Conservation (phyloP, 2,797 vertebrate genomes). For the Sarcophilus harrisii region DNA sequence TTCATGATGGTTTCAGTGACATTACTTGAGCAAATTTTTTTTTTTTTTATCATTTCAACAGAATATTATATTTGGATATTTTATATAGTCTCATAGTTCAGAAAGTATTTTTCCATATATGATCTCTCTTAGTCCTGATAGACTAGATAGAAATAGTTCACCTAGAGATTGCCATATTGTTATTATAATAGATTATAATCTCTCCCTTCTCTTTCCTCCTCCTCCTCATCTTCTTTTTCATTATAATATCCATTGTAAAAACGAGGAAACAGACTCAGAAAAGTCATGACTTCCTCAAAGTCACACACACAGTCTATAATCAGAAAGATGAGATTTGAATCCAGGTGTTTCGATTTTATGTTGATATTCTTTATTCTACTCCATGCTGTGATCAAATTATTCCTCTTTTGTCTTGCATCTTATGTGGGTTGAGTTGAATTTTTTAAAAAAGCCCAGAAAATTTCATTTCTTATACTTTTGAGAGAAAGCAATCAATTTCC, state of each 20-base stretch:
- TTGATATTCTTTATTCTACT: not conserved
- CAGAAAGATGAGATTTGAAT: not conserved
- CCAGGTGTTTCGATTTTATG: not conserved
- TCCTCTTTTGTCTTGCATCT: not conserved
- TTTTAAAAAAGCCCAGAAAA: not conserved
- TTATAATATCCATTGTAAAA: not conserved
- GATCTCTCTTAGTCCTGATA: not conserved
- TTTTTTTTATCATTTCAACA: not conserved
- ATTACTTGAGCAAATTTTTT: not conserved
- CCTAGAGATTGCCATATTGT: not conserved
- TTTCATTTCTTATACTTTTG: not conserved
- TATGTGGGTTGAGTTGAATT: not conserved
- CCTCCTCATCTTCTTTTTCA: not conserved
- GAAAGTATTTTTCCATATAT: not conserved
- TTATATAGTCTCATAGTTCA: not conserved
- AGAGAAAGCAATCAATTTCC: not conserved
- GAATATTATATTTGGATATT: not conserved
- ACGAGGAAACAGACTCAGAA: not conserved
- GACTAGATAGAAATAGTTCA: not conserved
- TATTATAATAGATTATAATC: not conserved
- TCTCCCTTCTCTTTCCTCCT: not conserved
- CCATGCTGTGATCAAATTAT: not conserved
- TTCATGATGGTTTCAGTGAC: not conserved
- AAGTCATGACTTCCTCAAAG: not conserved
- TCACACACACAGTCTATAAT: not conserved